Conservation (phyloP, 2,888 invertebrate genomes). For the Mesorhabditis sp. region DNA sequence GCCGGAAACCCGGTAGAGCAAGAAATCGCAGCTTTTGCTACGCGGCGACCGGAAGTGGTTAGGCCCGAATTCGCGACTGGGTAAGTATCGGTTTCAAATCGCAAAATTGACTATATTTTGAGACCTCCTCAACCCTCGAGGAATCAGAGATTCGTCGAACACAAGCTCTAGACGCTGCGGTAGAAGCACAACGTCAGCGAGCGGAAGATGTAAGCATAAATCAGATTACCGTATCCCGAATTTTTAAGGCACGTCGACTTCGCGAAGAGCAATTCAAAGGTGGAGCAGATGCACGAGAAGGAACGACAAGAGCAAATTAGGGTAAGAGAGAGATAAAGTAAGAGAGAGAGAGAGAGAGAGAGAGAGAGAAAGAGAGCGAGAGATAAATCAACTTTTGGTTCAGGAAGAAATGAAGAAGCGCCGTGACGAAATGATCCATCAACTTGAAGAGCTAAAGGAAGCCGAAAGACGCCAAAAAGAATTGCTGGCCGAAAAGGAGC, state of each 20-base stretch:
- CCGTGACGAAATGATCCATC: slow-evolving; percentile 23
- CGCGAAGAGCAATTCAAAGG: slow-evolving; percentile 21
- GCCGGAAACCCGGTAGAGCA: background rate
- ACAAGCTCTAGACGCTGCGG: background rate
- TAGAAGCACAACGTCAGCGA: background rate
- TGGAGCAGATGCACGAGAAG: slow-evolving; percentile 17
- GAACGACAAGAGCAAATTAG: slow-evolving; percentile 20
- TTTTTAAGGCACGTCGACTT: slow-evolving; percentile 19
- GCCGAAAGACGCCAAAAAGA: slow-evolving; percentile 26
- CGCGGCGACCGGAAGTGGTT: background rate
- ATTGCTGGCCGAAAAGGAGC: slow-evolving; percentile 9
- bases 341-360: slow-evolving; percentile 11
- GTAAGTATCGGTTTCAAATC: background rate
- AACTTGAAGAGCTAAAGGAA: slow-evolving; percentile 31
- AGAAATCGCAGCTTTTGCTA: background rate
- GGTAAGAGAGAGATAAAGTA: slow-evolving; percentile 19
- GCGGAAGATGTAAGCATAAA: background rate
- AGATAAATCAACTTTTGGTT: background rate
- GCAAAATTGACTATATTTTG: too few relatives aligned
- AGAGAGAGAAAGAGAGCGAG: slow-evolving; percentile 23
- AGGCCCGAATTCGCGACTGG: background rate
- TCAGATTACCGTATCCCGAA: background rate
- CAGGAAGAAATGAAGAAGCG: slow-evolving; percentile 13
- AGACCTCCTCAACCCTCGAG: background rate
- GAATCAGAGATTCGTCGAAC: background rate